phyloP scores from a whole-genome alignment of 2,797 vertebrate genomes.

The Pelobates cultripes region DNA sequence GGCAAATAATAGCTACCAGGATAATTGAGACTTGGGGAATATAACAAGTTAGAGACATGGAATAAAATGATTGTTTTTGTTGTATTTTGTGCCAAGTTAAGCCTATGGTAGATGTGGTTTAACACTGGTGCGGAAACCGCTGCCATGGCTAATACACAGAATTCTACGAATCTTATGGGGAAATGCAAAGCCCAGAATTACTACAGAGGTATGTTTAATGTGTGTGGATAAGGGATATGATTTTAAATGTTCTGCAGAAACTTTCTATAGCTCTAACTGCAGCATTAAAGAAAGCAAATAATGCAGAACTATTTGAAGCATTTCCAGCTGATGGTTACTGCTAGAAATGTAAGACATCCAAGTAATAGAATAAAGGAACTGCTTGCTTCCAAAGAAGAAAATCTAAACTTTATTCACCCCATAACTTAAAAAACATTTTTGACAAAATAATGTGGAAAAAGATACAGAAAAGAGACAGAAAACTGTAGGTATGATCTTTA shows the following conservation, averaged over 20 bases:
- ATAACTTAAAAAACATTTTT: no score
- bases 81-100: neutral
- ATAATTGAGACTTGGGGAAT: no score
- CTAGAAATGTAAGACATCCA: neutral
- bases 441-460: no score
- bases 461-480: no score
- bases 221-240: constrained; percentile 36
- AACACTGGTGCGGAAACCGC: neutral
- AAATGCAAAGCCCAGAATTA: constrained; percentile 25
- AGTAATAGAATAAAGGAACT: no score
- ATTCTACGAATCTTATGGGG: neutral
- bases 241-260: constrained; percentile 23
- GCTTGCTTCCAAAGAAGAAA: no score
- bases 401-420: no score
- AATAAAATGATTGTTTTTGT: neutral
- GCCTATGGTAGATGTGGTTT: neutral
- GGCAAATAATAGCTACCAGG: no score
- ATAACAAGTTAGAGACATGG: no score
- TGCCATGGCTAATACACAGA: neutral
- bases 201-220: constrained; percentile 27
- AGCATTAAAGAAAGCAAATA: constrained; percentile 24
- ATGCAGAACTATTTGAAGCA: constrained; percentile 42
- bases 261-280: constrained; percentile 11
- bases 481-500: no score
- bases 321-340: constrained; percentile 34